phyloP scores from a whole-genome alignment of 2,797 vertebrate genomes.

The Columba guinea region DNA sequence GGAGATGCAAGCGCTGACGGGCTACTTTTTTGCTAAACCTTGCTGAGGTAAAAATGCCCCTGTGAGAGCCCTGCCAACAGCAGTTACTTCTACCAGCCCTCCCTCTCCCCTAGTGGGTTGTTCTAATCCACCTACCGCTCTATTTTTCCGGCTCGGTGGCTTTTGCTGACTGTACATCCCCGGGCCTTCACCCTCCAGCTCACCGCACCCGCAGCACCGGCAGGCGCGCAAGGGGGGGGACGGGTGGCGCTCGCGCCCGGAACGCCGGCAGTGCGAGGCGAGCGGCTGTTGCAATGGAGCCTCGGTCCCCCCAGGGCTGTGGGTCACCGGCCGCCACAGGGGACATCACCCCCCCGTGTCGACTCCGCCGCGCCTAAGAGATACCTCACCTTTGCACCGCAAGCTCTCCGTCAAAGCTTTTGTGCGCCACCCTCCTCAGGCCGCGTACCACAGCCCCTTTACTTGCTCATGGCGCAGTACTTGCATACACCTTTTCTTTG shows the following conservation, averaged over 20 bases:
- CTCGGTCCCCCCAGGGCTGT: fast-evolving
- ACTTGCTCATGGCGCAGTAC: not conserved
- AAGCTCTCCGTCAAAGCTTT: not conserved
- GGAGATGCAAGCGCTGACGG: fast-evolving
- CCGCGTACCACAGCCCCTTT: not conserved
- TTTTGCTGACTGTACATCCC: not conserved
- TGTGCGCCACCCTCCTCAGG: not conserved
- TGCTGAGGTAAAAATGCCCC: fast-evolving
- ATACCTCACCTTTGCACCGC: no score
- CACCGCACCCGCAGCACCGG: not conserved
- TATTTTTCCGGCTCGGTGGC: fast-evolving
- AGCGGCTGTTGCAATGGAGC: no score
- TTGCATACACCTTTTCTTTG: not conserved
- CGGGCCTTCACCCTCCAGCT: not conserved
- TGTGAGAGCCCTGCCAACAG: fast-evolving
- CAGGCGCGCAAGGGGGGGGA: not conserved
- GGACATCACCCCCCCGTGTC: fast-evolving
- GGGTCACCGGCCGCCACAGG: not conserved
- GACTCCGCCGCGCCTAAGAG: fast-evolving
- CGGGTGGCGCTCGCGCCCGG: no score
- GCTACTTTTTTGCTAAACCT: not conserved
- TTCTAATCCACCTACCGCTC: not conserved
- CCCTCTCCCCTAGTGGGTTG: not conserved
- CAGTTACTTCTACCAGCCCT: no score
- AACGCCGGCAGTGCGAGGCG: not conserved